Evolutionary conservation across 2,113 vertebrate genomes (phyloP).

Genomic region (Oncorhynchus tshawytscha): DNA sequence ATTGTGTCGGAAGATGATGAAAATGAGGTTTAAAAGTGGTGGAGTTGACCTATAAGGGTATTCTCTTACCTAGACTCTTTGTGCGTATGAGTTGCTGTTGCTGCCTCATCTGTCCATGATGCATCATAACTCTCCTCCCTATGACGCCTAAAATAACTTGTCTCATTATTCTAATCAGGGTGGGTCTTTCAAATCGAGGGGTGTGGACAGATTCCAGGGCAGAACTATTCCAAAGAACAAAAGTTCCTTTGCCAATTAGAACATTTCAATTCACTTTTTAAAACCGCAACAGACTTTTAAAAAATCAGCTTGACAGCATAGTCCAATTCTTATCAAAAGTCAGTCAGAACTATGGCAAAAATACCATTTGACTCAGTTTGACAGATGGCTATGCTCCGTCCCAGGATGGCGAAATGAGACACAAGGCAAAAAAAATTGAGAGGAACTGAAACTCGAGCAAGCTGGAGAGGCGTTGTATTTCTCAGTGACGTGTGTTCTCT

Average conservation of each 20-base stretch:
- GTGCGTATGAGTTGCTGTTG: too few species aligned
- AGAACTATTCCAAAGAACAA: neutral
- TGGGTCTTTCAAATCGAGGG: neutral
- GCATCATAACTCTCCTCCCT: too few species aligned
- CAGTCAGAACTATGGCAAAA: slow-evolving; percentile 49
- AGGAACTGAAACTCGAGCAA: slow-evolving; percentile 60
- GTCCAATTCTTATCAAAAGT: neutral
- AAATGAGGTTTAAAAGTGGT: too few species aligned
- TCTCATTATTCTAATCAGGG: too few species aligned
- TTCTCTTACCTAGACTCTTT: too few species aligned
- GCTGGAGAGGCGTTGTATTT: slow-evolving; percentile 56
- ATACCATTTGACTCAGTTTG: neutral
- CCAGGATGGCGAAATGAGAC: slow-evolving; percentile 52
- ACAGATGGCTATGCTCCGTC: slow-evolving; percentile 36
- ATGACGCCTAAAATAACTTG: too few species aligned
- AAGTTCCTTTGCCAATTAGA: slow-evolving; percentile 34
- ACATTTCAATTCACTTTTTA: too few species aligned
- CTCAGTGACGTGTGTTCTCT: slow-evolving; percentile 20
- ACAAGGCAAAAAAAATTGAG: slow-evolving; percentile 54
- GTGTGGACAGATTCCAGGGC: neutral
- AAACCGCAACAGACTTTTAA: too few species aligned
- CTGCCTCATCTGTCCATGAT: too few species aligned
- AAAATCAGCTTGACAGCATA: slow-evolving; percentile 29
- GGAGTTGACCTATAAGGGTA: too few species aligned
- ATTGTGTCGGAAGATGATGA: too few species aligned